Evolutionary conservation across 2,113 vertebrate species (phyloP).

Genomic region (Callipepla californica): DNA sequence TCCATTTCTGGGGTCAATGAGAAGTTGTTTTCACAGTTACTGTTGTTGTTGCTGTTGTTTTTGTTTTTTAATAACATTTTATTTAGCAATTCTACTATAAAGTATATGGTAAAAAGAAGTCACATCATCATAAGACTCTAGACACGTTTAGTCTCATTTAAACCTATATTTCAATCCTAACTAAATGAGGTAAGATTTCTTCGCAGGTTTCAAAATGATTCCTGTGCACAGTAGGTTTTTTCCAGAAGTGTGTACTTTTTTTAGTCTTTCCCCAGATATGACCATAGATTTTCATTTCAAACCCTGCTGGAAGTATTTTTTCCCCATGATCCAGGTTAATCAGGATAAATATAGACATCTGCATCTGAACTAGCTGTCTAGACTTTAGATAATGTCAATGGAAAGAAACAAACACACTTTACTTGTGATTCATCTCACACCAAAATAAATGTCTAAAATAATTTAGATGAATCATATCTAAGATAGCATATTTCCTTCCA

Average conservation of each 20-base stretch:
- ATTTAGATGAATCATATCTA: conserved; percentile 19
- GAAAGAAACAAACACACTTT: neutral
- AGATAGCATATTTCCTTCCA: neutral
- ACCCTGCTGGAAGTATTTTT: neutral
- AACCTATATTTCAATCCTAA: neutral
- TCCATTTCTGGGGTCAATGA: neutral
- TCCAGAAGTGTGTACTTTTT: neutral
- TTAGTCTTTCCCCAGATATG: neutral
- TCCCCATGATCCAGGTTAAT: neutral
- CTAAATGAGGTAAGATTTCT: neutral
- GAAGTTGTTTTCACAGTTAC: neutral
- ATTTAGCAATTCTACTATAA: neutral
- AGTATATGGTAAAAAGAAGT: neutral
- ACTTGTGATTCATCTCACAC: neutral
- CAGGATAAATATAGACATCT: conserved; percentile 20
- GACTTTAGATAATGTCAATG: neutral
- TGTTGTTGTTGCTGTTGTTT: neutral
- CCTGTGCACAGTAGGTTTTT: neutral
- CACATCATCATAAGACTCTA: neutral
- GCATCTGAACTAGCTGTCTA: neutral
- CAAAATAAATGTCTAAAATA: conserved; percentile 35
- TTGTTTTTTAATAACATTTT: neutral
- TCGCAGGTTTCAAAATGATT: neutral
- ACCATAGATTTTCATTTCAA: neutral
- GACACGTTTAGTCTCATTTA: neutral